Base-by-base conservation (phyloP, 1,140 invertebrate species). In the Cylas formicarius region DNA sequence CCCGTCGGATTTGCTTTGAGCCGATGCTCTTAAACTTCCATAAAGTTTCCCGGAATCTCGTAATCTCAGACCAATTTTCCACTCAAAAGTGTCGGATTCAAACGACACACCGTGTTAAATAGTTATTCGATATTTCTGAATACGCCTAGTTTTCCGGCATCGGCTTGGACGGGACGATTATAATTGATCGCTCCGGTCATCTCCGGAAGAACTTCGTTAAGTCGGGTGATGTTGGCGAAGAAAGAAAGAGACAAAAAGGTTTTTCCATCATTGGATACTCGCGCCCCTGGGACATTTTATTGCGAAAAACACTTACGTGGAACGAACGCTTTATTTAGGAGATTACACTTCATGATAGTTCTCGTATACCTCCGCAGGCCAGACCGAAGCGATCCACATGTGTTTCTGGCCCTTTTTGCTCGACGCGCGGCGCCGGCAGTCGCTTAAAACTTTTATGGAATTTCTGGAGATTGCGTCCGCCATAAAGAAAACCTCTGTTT, bases 231-330 rank as follows among this genome's bases (percentile, higher is more conserved):
- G 43, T 37, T 33, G 43, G 31, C 23, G 23, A 18, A 14, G 11
- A n/a, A 20, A 22, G 38, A 46, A 19, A 20, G 14, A 26, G 18
- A 17, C 24, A 9, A 11, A 19, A 41, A 41, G 31, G 35, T 29
- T 22, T 17, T 22, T 41, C 28, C 29, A 39, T 46, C 44, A 40
- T 39, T 38, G 44, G 36, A 35, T 37, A 27, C 27, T 35, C 19
- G 34, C 24, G 37, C 55, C 48, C 47, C 43, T 31, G 57, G 49
- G 57, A 50, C 50, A 56, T 50, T 59, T 59, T 59, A 59, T 59
- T 57, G 57, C 57, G 55, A 57, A 59, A 59, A 57, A 57, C 57
- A 59, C 57, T 59, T 59, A 59, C 55, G 38, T 51, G 48, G 45
- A 55, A 55, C 44, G 46, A 50, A 51, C 33, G 38, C 46, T 54